Conservation (phyloP, 1,140 invertebrate species). For the Bombus confusus region DNA sequence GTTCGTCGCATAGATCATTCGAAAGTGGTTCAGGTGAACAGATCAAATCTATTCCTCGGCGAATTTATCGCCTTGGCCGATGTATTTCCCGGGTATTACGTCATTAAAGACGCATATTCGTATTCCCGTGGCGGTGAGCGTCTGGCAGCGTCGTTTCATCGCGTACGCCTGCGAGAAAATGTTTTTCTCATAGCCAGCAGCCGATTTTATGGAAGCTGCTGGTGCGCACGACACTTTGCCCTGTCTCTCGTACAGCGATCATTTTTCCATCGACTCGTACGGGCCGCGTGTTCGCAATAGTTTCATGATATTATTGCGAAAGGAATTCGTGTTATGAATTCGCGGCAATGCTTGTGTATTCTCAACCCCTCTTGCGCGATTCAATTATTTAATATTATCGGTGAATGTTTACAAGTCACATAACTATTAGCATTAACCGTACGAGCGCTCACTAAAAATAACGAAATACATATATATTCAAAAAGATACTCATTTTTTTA, state of each 20-base stretch:
- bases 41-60: background rate
- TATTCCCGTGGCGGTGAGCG: conserved; percentile 17
- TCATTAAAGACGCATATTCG: conserved; percentile 51
- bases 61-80: conserved; percentile 30
- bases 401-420: background rate
- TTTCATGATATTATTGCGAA: conserved; percentile 54
- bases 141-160: conserved; percentile 28
- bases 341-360: background rate
- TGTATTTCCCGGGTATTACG: conserved; percentile 18
- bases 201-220: conserved; percentile 44
- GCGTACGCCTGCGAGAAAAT: conserved; percentile 43
- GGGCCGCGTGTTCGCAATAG: conserved; percentile 48
- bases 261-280: conserved; percentile 53
- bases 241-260: conserved; percentile 60
- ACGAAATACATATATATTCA: no score
- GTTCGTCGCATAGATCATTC: conserved; percentile 26
- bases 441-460: no score
- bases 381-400: background rate
- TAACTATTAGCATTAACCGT: background rate
- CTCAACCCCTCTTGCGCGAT: background rate
- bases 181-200: conserved; percentile 51
- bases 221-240: background rate
- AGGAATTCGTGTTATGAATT: conserved; percentile 53
- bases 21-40: background rate
- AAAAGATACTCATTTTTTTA: no score